Base-by-base conservation (phyloP, 2,888 invertebrate species). In the Miltochrista miniata region DNA sequence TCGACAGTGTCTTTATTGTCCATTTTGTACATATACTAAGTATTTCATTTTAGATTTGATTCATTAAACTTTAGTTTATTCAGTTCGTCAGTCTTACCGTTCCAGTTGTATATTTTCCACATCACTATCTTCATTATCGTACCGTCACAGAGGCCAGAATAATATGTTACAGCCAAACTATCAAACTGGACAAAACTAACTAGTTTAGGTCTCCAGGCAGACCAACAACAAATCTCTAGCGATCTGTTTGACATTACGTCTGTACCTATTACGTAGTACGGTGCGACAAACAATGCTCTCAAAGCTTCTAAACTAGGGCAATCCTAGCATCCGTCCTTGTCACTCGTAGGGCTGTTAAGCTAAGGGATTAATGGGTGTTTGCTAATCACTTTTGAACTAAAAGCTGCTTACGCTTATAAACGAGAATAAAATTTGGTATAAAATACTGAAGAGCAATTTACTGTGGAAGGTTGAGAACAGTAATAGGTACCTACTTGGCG, bases 231-330 rank as follows among this genome's bases (percentile, higher is more conserved):
- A 54, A 66, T 66, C 64, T 67, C 61, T 31, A 54, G 54, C 68
- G 70, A 67, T 64, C 65, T 64, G 70, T 50, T 68, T 75, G 72
- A 71, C 75, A 74, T 77, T 73, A 73, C 72, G 70, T 65, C 71
- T 74, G 76, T 66, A 70, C 70, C 64, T 69, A 75, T 79, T 78
- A 74, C 74, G 61, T 59, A 61, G 68, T 70, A 44, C 76, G 72
- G 61, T 72, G 67, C 77, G 78, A 83, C 84, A 84, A 86, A 87
- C 87, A 89, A 87, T 87, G 82, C 81, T 83, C 74, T 77, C 81
- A 81, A 81, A 76, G 79, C 79, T 75, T 71, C 76, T 80, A 81
- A 89, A 85, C 79, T 85, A 79, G 89, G 86, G 72, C 88, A 84
- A 85, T 85, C 85, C 83, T 75, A 64, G 75, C 74, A 81, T 79